Conservation (phyloP, 1,140 invertebrate species). For the Lanistes nyassanus region DNA sequence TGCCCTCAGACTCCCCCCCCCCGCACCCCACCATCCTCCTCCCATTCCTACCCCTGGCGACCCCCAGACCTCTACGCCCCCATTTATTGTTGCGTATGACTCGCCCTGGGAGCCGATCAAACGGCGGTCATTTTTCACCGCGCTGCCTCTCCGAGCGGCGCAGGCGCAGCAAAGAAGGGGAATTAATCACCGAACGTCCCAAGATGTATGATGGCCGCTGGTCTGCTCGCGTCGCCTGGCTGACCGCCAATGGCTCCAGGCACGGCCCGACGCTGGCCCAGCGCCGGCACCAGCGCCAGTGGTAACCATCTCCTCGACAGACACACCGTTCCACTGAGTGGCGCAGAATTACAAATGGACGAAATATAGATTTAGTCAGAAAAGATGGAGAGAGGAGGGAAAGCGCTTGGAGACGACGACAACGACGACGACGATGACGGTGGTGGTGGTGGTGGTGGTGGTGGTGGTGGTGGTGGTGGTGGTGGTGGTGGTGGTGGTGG, state of each 20-base stretch:
- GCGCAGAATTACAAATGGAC: neutral
- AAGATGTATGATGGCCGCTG: constrained; percentile 6
- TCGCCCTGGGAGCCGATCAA: constrained; percentile 3
- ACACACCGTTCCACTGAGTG: neutral
- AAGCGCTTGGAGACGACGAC: neutral
- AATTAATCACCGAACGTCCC: neutral
- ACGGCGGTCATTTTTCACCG: constrained; percentile 9
- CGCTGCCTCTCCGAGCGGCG: neutral
- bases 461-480: no score
- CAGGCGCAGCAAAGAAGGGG: neutral
- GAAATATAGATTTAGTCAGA: neutral
- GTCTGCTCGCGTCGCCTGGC: neutral
- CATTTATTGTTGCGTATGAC: neutral
- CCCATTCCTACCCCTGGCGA: neutral
- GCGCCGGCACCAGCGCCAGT: neutral
- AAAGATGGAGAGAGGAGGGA: neutral
- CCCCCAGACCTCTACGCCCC: neutral
- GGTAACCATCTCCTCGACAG: neutral
- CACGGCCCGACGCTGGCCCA: no score
- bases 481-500: no score
- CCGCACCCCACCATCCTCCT: neutral
- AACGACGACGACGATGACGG: neutral
- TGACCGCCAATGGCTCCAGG: neutral
- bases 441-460: no score
- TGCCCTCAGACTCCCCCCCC: neutral